Base-by-base conservation (phyloP, 2,888 invertebrate species). In the Dolichomitus sp. region DNA sequence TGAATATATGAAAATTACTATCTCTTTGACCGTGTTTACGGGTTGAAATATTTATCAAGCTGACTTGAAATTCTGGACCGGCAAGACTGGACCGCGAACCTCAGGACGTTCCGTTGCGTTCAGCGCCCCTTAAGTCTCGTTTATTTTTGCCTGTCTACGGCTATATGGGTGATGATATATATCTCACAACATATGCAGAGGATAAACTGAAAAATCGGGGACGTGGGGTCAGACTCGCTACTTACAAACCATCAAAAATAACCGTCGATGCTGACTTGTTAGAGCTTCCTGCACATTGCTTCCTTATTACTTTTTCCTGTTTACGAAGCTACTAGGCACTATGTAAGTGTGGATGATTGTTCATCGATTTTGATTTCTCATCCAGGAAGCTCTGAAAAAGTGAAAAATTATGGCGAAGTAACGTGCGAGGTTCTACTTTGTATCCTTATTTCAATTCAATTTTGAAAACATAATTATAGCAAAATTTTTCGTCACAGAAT, bases 1-100 rank as follows among this genome's bases (percentile, higher is more conserved):
- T 61, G 61, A 61, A 61, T 37, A 61, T 61, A 57, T 27, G 57
- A 59, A 59, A 59, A 33, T 33, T 30, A 33, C 33, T n/a, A 12
- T 27, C 30, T 30, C 27, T 5, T 57, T 30, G 30, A 57, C 30
- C 57, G n/a, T 57, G 30, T 30, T 19, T 52, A 11, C 3, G 12
- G 27, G 23, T 23, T 14, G 30, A 6, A 30, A 57, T 57, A 40
- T 61, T 19, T 37, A 40, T 37, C 61, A 17, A n/a, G 17, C 17
- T 9, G 3, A 2, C 37, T 40, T 61, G n/a, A 5, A 33, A 52
- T 52, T 23, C 52, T 9, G 2, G 11, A 7, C 23, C 19, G 19
- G 23, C 23, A 52, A 52, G 52, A 23, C 52, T 19, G 23, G 23
- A 52, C 19, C 23, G 52, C 11, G 52, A 52, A 11, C 37, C 17